Percentiles rank a stretch among this genome's conserved stretches.
These are phyloP conservation scores for Percina caprodes DNA, from an alignment of 2,113 vertebrate species.

Conservation along the genomic window DNA sequence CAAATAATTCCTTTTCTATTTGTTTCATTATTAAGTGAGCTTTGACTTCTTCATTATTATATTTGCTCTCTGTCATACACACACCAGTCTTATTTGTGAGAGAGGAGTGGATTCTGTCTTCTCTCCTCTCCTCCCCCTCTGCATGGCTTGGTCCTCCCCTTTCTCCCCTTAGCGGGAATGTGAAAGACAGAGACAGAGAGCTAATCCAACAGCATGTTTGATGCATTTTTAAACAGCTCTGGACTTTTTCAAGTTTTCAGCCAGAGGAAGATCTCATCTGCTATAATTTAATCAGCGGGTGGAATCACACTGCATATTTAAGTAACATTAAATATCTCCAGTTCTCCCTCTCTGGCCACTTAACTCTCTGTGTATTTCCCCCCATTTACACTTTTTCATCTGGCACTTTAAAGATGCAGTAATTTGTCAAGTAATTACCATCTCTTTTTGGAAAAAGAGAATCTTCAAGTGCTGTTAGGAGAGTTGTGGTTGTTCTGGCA, in stretches of 20 bases:
- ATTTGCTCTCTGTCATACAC: conserved; percentile 46
- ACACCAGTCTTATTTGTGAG: conserved; percentile 53
- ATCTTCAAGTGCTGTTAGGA: conserved; percentile 67
- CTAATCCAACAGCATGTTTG: conserved; percentile 84
- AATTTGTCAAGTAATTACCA: conserved; percentile 81
- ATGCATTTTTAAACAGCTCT: conserved; percentile 87
- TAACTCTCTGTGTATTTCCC: conserved; percentile 69
- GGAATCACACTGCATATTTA: conserved; percentile 86
- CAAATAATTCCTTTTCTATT: conserved; percentile 56
- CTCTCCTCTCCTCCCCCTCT: neutral
- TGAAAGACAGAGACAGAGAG: conserved; percentile 70
- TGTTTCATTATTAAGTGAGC: conserved; percentile 51
- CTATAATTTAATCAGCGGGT: conserved; percentile 83
- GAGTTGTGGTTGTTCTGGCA: conserved; percentile 33
- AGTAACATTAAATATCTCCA: conserved; percentile 83
- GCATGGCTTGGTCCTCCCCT: conserved; percentile 19
- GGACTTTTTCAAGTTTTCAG: conserved; percentile 81
- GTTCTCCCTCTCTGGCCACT: conserved; percentile 73
- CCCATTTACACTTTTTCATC: conserved; percentile 77
- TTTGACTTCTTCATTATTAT: conserved; percentile 55
- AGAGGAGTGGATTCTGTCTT: conserved; percentile 31
- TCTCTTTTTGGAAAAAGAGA: conserved; percentile 64
- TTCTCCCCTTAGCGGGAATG: conserved; percentile 46
- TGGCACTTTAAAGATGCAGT: conserved; percentile 74
- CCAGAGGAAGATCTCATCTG: conserved; percentile 78